A percentile compares a stretch with the other conserved stretches of the same genome.
Conservation (phyloP, 2,113 vertebrate species). For the Poeciliopsis occidentalis region DNA sequence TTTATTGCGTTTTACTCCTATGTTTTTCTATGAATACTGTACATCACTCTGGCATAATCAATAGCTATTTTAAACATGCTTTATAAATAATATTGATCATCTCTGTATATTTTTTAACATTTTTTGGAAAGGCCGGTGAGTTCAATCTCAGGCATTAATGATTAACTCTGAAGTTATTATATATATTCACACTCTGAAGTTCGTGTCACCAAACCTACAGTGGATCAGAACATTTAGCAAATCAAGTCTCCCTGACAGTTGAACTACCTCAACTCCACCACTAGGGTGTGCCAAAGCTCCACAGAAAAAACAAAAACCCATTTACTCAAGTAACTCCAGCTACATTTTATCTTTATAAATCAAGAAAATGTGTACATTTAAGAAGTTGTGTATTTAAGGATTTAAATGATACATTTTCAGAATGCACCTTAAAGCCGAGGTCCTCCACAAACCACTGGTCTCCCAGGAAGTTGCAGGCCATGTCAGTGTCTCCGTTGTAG, state of each 20-base stretch:
- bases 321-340: background rate
- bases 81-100: no score
- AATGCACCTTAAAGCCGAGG: slow-evolving; percentile 70
- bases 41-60: no score
- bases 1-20: no score
- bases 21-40: no score
- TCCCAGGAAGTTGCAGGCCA: slow-evolving; percentile 84
- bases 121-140: no score
- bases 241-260: background rate
- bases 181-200: background rate
- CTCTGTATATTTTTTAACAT: no score
- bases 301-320: background rate
- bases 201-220: background rate
- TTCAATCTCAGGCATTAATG: no score
- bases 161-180: no score
- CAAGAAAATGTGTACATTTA: background rate
- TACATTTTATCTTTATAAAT: no score
- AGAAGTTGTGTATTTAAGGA: background rate
- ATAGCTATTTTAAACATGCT: no score
- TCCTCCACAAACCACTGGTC: slow-evolving; percentile 82
- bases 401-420: background rate
- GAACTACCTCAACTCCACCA: background rate
- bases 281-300: background rate
- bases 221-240: background rate
- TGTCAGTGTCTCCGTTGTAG: slow-evolving; percentile 84